Evolutionary conservation across 1,140 invertebrate genomes (phyloP).

Genomic region (Penaeus indicus): DNA sequence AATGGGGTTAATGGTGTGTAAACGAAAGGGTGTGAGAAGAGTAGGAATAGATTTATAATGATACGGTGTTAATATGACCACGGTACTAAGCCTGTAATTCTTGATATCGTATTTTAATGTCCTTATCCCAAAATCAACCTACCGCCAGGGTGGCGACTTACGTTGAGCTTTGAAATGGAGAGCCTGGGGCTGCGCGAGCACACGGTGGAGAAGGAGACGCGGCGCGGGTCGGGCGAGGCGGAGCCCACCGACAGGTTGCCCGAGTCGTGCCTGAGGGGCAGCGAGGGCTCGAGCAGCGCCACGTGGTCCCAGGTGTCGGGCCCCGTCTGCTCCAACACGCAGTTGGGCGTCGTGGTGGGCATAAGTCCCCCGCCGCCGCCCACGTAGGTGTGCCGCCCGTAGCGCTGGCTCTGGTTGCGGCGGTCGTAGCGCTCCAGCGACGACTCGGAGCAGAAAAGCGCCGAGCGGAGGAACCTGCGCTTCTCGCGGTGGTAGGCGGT

Average conservation of each 20-base stretch:
- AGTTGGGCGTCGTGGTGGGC: conserved; percentile 46
- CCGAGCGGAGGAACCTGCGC: conserved; percentile 45
- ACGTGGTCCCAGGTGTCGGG: conserved; percentile 52
- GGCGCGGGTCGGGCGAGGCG: conserved; percentile 25
- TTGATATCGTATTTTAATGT: too few species aligned
- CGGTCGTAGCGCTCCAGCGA: conserved; percentile 49
- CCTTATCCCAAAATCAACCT: too few species aligned
- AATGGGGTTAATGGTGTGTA: too few species aligned
- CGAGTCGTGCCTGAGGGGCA: conserved; percentile 42
- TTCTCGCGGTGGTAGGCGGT: conserved; percentile 51
- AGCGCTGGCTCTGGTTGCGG: not conserved
- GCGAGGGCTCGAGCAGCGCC: conserved; percentile 34
- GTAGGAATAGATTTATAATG: too few species aligned
- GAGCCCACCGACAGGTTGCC: conserved; percentile 31
- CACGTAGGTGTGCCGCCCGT: conserved; percentile 15
- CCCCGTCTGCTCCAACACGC: conserved; percentile 50
- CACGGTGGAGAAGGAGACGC: conserved; percentile 17
- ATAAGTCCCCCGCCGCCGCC: conserved; percentile 45
- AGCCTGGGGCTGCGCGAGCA: conserved; percentile 48
- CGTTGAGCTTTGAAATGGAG: conserved; percentile 34
- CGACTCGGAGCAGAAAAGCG: conserved; percentile 55
- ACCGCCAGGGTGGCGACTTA: not conserved
- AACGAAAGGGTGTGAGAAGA: too few species aligned
- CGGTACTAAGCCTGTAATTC: too few species aligned
- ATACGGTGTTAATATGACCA: too few species aligned